These are phyloP conservation scores for Micromys minutus DNA, from an alignment of 2,113 vertebrate genomes.

Conservation along the genomic window DNA sequence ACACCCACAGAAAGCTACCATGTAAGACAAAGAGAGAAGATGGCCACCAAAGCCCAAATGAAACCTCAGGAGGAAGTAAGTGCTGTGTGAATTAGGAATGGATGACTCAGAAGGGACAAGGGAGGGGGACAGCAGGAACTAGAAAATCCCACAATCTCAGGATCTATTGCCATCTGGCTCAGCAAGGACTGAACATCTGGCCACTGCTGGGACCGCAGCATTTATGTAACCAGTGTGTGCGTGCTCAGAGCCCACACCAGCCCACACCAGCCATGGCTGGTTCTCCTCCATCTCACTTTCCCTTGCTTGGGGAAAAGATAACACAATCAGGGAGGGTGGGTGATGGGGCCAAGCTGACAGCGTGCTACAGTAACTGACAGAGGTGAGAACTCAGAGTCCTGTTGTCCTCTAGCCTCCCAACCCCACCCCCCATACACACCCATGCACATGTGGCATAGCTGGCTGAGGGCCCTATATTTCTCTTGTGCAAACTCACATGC, in stretches of 20 bases:
- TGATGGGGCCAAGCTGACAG: fast-evolving
- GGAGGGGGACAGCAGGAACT: not conserved
- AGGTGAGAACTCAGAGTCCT: not conserved
- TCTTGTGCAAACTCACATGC: fast-evolving
- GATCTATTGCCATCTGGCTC: constrained; percentile 37
- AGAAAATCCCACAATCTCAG: not conserved
- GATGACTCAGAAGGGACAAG: not conserved
- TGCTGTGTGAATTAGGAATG: not conserved
- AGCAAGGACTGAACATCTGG: constrained; percentile 49
- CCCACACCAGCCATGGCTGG: not conserved
- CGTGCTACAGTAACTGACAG: fast-evolving
- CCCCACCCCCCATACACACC: fast-evolving
- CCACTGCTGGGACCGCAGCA: fast-evolving
- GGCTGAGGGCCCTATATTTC: not conserved
- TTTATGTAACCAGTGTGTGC: not conserved
- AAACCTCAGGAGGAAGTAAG: not conserved
- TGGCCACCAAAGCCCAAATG: not conserved
- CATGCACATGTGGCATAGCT: fast-evolving
- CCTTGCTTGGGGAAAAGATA: fast-evolving
- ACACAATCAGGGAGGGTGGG: fast-evolving
- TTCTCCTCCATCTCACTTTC: fast-evolving
- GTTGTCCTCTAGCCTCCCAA: fast-evolving
- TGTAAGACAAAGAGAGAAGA: not conserved
- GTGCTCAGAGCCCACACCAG: not conserved
- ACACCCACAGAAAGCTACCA: not conserved